Percentiles rank a stretch among this genome's conserved stretches.
Conservation (phyloP, 1,140 invertebrate species). For the Papilio glaucus region DNA sequence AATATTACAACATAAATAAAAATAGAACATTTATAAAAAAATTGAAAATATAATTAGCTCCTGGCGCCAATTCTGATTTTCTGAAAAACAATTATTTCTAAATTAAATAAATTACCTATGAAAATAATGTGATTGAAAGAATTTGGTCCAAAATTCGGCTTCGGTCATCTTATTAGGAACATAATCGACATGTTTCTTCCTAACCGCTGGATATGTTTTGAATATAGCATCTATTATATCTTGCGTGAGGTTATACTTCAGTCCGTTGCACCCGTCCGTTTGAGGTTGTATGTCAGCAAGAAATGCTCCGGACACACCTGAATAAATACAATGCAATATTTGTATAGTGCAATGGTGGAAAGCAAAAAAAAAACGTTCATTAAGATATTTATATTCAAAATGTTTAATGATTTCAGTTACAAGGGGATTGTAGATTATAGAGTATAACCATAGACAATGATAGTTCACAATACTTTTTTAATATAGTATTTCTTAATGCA, state of each 20-base stretch:
- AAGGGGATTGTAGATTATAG: too few relatives aligned
- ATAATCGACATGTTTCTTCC: conserved; percentile 97
- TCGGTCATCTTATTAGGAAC: conserved; percentile 98
- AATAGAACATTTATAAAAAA: too few relatives aligned
- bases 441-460: too few relatives aligned
- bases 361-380: too few relatives aligned
- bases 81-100: not conserved
- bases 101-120: conserved; percentile 85
- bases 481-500: too few relatives aligned
- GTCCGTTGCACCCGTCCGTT: conserved; percentile 97
- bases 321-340: conserved; percentile 44
- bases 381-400: too few relatives aligned
- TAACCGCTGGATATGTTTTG: conserved; percentile 99
- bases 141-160: conserved; percentile 99
- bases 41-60: too few relatives aligned
- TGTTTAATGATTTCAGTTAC: too few relatives aligned
- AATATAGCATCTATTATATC: conserved; percentile 99
- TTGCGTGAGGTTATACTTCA: conserved; percentile 98
- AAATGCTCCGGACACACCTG: conserved; percentile 93
- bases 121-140: conserved; percentile 99
- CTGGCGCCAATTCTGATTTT: too few relatives aligned
- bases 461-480: too few relatives aligned
- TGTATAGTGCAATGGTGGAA: too few relatives aligned
- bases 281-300: conserved; percentile 97
- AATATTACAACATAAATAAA: too few relatives aligned